A percentile compares a stretch with the other conserved stretches of the same genome.
These are phyloP conservation scores for Macrosteles quadrilineatus DNA, from an alignment of 1,140 invertebrate genomes.

Conservation along the genomic window DNA sequence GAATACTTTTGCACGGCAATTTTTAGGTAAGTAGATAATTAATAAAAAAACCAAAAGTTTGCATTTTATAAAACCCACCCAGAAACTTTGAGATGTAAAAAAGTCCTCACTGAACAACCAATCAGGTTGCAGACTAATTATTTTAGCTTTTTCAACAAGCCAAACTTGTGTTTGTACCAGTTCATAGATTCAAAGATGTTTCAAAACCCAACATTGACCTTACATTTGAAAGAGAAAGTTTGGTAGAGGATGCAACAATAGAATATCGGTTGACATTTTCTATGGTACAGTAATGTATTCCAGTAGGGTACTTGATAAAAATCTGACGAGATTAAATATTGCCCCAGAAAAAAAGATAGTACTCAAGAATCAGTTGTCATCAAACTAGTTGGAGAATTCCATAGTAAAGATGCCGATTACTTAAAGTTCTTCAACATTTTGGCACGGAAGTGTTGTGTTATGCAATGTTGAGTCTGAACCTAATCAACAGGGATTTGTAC, in stretches of 20 bases:
- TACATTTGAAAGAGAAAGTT: slow-evolving; percentile 60
- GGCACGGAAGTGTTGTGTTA: slow-evolving; percentile 68
- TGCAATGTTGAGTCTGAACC: slow-evolving; percentile 61
- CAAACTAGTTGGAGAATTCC: slow-evolving; percentile 47
- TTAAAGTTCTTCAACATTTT: slow-evolving; percentile 75
- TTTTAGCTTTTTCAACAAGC: no score
- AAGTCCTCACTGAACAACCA: no score
- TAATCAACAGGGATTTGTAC: slow-evolving; percentile 78
- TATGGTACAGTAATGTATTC: slow-evolving; percentile 55
- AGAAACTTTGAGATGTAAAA: no score
- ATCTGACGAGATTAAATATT: slow-evolving; percentile 48
- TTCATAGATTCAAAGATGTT: slow-evolving; percentile 84
- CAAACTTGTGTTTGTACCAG: slow-evolving; percentile 78
- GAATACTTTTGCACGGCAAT: no score
- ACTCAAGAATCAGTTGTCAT: slow-evolving; percentile 49
- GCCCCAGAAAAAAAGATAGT: slow-evolving; percentile 46
- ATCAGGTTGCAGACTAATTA: no score
- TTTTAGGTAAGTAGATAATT: no score
- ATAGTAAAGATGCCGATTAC: slow-evolving; percentile 49
- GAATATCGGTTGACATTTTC: slow-evolving; percentile 56
- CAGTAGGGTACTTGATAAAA: no score
- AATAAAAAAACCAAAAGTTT: no score
- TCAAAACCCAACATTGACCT: slow-evolving; percentile 72
- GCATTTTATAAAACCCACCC: no score
- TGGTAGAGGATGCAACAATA: slow-evolving; percentile 60